Evolutionary conservation across 1,140 invertebrate genomes (phyloP), one percentile per base, ranked within the genome.

Genomic region (Spodoptera litura): DNA sequence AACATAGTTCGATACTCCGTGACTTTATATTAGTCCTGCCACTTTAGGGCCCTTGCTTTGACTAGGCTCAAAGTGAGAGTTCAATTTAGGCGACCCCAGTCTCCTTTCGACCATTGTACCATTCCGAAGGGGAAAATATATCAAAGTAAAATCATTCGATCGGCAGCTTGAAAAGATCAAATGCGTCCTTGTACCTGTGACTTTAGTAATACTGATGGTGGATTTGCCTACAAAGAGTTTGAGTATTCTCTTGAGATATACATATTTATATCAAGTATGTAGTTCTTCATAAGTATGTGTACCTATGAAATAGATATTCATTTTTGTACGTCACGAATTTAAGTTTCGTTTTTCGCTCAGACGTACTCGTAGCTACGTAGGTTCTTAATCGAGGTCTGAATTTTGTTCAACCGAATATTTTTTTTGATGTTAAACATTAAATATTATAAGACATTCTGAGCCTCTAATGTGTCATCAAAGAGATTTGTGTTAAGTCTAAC

Each of bases 91-190:
- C 79, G 84, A 86, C 85, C 85, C 84, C 78, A 80, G 79, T 78
- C 84, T 61, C 64, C 49, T 71, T 84, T 80, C 78, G 75, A 15
- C 85, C 80, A 89, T 92, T 90, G 87, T 91, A 81, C 79, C 76
- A 66, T 70, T 76, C 75, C 82, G 81, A 79, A 86, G 89, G 88
- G 87, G 84, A 86, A 83, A 79, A 90, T 89, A 91, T 89, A 89
- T 91, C 90, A 91, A 91, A 91, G 89, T 83, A 66, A 81, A 88
- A 78, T 83, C 82, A 82, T 84, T 91, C 88, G 89, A 91, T 91
- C 84, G 89, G 84, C 84, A 90, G 71, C 89, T 90, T 89, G 90
- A 92, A 93, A 93, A 93, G 91, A 93, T 92, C 91, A 92, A 92
- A 92, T 88, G 84, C 84, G 77, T 86, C 77, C 78, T 74, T 72